These are phyloP conservation scores for Euura lappo DNA, from an alignment of 1,140 invertebrate genomes.

Conservation along the genomic window DNA sequence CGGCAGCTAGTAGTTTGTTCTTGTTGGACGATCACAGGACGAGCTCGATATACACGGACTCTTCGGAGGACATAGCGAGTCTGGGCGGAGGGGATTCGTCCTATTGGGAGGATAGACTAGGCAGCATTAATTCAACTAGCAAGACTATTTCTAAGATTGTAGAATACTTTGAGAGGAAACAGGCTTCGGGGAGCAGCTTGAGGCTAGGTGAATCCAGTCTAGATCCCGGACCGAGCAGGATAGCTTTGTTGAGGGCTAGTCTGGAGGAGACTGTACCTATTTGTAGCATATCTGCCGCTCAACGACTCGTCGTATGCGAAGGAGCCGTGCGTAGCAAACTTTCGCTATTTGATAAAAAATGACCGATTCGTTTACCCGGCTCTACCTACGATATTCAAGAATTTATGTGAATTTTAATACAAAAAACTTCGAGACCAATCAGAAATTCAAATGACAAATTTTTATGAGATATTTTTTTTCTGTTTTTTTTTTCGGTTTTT, in stretches of 20 bases:
- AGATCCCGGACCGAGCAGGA: slow-evolving; percentile 43
- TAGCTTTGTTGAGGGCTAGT: slow-evolving; percentile 49
- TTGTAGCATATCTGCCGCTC: slow-evolving; percentile 56
- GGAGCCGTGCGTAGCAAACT: slow-evolving; percentile 84
- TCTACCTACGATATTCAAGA: not conserved
- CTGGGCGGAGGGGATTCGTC: slow-evolving; percentile 75
- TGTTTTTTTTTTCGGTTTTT: too few species aligned
- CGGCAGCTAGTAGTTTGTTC: slow-evolving; percentile 67
- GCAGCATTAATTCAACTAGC: slow-evolving; percentile 64
- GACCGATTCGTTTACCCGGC: slow-evolving; percentile 25
- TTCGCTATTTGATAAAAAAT: slow-evolving; percentile 83
- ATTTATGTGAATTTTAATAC: not conserved
- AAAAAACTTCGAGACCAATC: not conserved
- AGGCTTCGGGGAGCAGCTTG: slow-evolving; percentile 45
- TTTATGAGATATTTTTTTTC: too few species aligned
- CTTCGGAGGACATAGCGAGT: slow-evolving; percentile 83
- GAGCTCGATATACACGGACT: slow-evolving; percentile 85
- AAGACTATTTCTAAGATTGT: slow-evolving; percentile 83
- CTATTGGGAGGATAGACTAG: slow-evolving; percentile 71
- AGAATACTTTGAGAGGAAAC: slow-evolving; percentile 85
- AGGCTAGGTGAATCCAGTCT: slow-evolving; percentile 41
- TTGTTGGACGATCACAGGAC: slow-evolving; percentile 72
- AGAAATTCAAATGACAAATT: not conserved
- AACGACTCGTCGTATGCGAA: slow-evolving; percentile 77
- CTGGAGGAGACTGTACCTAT: slow-evolving; percentile 50